Evolutionary conservation across 2,888 invertebrate genomes (phyloP).

Genomic region (Lasioglossum leucozonium): DNA sequence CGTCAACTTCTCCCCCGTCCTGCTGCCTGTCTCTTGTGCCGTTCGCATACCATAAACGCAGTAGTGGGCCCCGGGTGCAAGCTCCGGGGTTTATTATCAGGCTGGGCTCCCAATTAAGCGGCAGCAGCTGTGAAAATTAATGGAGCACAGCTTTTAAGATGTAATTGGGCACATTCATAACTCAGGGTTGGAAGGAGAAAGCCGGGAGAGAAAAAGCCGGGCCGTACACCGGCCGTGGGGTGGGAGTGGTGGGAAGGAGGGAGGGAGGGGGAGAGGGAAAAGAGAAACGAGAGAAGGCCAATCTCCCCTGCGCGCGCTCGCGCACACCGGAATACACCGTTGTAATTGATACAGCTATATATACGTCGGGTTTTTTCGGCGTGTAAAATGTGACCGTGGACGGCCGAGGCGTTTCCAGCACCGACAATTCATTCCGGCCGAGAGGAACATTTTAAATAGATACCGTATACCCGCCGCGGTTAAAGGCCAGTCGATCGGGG

Average conservation of each 20-base stretch:
- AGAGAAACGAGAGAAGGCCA: constrained; percentile 43
- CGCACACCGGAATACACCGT: constrained; percentile 60
- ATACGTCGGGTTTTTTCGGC: constrained; percentile 46
- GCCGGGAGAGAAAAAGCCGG: constrained; percentile 56
- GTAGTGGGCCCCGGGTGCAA: constrained; percentile 79
- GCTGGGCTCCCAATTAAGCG: constrained; percentile 87
- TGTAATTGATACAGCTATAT: constrained; percentile 72
- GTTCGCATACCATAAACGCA: constrained; percentile 79
- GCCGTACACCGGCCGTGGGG: constrained; percentile 36
- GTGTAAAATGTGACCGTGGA: constrained; percentile 54
- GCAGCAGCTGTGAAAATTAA: constrained; percentile 88
- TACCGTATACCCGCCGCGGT: background rate
- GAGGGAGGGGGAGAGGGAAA: constrained; percentile 2
- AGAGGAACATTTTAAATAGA: constrained; percentile 41
- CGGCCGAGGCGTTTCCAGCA: constrained; percentile 23
- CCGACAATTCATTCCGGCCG: constrained; percentile 47
- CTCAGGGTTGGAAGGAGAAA: constrained; percentile 80
- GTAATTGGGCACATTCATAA: constrained; percentile 88
- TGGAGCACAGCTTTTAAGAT: constrained; percentile 88
- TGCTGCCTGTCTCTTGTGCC: constrained; percentile 22
- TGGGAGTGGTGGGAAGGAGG: too few species aligned
- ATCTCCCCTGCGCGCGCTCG: constrained; percentile 63
- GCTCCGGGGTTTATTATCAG: constrained; percentile 86
- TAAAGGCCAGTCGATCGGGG: constrained; percentile 1
- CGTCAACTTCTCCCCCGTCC: constrained; percentile 49